phyloP scores from a whole-genome alignment of 2,888 invertebrate genomes.

The Pammene aurita region DNA sequence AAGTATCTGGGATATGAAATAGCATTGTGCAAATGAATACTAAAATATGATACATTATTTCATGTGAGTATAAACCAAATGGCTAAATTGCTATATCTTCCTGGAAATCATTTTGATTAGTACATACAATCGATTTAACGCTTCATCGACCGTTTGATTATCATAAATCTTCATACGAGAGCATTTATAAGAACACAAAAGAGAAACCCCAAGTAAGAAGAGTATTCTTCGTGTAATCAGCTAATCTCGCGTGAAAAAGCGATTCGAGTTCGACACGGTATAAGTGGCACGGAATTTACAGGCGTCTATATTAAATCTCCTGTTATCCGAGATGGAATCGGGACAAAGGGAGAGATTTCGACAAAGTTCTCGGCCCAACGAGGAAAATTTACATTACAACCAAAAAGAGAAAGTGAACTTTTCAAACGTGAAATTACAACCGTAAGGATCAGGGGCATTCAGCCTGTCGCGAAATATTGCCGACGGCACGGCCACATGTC shows the following conservation, averaged over 20 bases:
- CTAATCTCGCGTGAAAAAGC: conserved; percentile 60
- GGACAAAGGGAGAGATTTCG: conserved; percentile 65
- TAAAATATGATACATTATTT: conserved; percentile 23
- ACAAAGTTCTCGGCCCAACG: conserved; percentile 59
- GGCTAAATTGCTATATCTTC: background rate
- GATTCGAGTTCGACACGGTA: conserved; percentile 55
- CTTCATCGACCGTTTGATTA: background rate
- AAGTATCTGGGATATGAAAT: conserved; percentile 13
- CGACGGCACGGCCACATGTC: conserved; percentile 43
- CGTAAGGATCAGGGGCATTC: conserved; percentile 56
- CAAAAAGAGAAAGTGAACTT: conserved; percentile 63
- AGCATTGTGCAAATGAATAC: background rate
- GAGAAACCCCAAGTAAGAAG: conserved; percentile 41
- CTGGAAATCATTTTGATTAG: background rate
- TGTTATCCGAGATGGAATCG: conserved; percentile 64
- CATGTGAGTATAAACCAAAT: background rate
- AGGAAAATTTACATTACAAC: conserved; percentile 72
- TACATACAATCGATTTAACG: conserved; percentile 19
- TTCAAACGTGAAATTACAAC: conserved; percentile 66
- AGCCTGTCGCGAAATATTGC: conserved; percentile 56
- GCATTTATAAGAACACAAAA: conserved; percentile 35
- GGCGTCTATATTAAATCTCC: conserved; percentile 67
- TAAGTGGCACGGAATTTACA: conserved; percentile 56
- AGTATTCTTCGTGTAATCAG: conserved; percentile 53
- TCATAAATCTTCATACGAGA: background rate